Percentiles rank a stretch among this genome's conserved stretches.
Evolutionary conservation across 2,888 invertebrate species (phyloP).

Genomic region (Hirtodrosophila alboralis): DNA sequence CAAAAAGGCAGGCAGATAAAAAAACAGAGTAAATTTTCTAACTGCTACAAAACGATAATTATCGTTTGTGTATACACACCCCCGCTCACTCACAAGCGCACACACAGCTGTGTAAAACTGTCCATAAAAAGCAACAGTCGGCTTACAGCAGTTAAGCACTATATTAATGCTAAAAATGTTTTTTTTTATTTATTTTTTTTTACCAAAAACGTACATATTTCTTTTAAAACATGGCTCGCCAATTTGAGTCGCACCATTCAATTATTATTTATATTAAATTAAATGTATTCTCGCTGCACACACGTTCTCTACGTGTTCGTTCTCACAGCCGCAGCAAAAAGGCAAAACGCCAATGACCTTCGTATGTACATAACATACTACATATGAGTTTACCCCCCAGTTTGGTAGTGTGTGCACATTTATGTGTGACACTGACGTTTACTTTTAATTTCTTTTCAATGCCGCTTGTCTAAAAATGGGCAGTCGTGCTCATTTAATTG

Average conservation of each 20-base stretch:
- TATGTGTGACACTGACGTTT: slow-evolving; percentile 61
- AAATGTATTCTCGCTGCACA: slow-evolving; percentile 38
- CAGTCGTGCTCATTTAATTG: slow-evolving; percentile 53
- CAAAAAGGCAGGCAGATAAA: slow-evolving; percentile 42
- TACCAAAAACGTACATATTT: slow-evolving; percentile 52
- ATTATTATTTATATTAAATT: slow-evolving; percentile 66
- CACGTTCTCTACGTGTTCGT: slow-evolving; percentile 52
- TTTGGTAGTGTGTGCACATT: slow-evolving; percentile 47
- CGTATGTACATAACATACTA: slow-evolving; percentile 21
- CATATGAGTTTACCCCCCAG: slow-evolving; percentile 35
- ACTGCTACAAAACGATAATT: slow-evolving; percentile 40
- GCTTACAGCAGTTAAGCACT: slow-evolving; percentile 37
- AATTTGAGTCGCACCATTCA: slow-evolving; percentile 56
- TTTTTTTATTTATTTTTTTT: too few relatives aligned
- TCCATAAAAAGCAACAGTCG: slow-evolving; percentile 55
- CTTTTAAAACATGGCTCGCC: slow-evolving; percentile 52
- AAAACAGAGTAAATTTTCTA: slow-evolving; percentile 41
- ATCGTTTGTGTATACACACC: slow-evolving; percentile 39
- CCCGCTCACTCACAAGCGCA: slow-evolving; percentile 9
- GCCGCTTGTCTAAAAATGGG: slow-evolving; percentile 72
- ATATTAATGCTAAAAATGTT: slow-evolving; percentile 30
- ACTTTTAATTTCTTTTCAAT: slow-evolving; percentile 83
- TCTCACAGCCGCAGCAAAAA: slow-evolving; percentile 35
- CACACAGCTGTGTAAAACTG: slow-evolving; percentile 19
- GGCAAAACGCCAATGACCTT: slow-evolving; percentile 58